Base-by-base conservation (phyloP, 92 coral and sea anemone species). In the Paragorgia papillata region DNA sequence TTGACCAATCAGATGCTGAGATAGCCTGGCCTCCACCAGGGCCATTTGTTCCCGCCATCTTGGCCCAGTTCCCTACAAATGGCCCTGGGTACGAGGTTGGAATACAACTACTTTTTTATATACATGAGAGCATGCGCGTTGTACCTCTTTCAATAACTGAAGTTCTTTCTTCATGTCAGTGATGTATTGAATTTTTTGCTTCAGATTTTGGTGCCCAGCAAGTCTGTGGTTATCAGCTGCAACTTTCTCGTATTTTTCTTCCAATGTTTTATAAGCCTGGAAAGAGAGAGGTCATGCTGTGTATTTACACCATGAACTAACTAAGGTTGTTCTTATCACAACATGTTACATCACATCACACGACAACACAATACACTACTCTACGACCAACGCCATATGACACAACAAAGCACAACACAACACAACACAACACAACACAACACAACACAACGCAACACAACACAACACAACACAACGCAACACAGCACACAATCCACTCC, bases 201-300 rank as follows among this genome's bases (percentile, higher is more conserved):
- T 92, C 14, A 73, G 89, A 74, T 95, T 95, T 50, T 91, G 99
- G 63, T 94, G 98, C 3, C 98, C 98, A 21, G 87, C 87, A 30
- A 85, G 80, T 41, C 90, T 82, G 3, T 89, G 92, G 64, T 89
- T 91, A 46, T 91, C 97, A 4, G 85, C 96, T 46, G 80, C 90
- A 3, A 76, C 85, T 62, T 85, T 89, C 37, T 83, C 76, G 8
- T 22, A 71, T 32, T 55, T 71, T 55, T 53, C 50, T 4, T 71
- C 78, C 0, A 71, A 41, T 12, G 22, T 34, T 55, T 55, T 71
- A 15, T 51, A 71, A 7, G 63, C 48, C 78, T 71, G 39, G 0
- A 25, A 30, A 9, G 25, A 34, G 13, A 40, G 7, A 44, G 7
- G 25, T 27, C 61, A 55, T 55, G 10, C 22, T 19, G n/a, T n/a